Conservation (phyloP, 35 echinoderm and acorn worm species). For the Ophioderma brevispina region DNA sequence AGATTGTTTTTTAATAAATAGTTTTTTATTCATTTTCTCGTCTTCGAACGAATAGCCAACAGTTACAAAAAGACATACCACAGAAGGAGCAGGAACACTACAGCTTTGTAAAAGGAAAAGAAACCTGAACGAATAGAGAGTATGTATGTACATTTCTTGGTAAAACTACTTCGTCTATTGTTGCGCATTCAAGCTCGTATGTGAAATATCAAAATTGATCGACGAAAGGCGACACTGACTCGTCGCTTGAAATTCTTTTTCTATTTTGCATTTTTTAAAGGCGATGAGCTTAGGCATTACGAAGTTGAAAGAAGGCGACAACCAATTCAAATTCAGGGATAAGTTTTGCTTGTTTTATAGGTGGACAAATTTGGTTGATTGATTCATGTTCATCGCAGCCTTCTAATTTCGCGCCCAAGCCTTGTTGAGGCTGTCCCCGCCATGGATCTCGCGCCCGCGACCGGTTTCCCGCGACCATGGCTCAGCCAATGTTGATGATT, state of each 20-base stretch:
- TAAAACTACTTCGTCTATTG: neutral
- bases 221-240: neutral
- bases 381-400: neutral
- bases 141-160: neutral
- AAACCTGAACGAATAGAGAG: slow-evolving; percentile 27
- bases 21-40: too few species aligned
- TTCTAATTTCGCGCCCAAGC: slow-evolving; percentile 3
- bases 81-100: neutral
- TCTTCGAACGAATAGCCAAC: too few species aligned
- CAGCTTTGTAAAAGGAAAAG: slow-evolving; percentile 47
- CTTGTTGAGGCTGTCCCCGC: slow-evolving; percentile 15
- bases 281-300: neutral
- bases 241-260: neutral
- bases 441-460: neutral
- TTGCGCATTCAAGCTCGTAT: neutral
- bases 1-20: too few species aligned
- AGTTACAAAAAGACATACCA: too few species aligned
- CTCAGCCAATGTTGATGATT: too few species aligned
- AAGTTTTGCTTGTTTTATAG: neutral
- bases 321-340: slow-evolving; percentile 63
- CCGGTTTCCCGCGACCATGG: neutral
- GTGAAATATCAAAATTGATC: neutral
- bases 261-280: neutral
- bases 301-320: slow-evolving; percentile 58
- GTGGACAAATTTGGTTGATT: too few species aligned